A percentile compares a stretch with the other conserved stretches of the same genome.
Evolutionary conservation across 1,140 invertebrate genomes (phyloP).

Genomic region (Diploscapter pachys): DNA sequence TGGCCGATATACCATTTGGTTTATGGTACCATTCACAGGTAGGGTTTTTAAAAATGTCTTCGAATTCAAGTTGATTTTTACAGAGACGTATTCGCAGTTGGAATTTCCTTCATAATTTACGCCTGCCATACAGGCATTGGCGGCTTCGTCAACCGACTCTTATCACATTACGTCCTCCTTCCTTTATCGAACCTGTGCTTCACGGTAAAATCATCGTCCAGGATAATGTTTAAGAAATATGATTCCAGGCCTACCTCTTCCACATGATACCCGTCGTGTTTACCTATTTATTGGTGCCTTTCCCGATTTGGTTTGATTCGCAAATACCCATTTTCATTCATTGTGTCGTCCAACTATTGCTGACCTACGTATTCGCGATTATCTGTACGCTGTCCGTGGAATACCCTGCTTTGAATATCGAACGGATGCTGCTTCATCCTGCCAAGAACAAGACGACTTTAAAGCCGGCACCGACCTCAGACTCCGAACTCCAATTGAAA

Average conservation of each 20-base stretch:
- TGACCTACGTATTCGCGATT: conserved; percentile 54
- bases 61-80: neutral
- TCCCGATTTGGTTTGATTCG: conserved; percentile 48
- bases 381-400: conserved; percentile 51
- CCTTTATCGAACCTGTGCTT: conserved; percentile 53
- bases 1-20: conserved; percentile 55
- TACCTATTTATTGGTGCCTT: conserved; percentile 53
- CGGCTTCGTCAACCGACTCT: conserved; percentile 46
- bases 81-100: conserved; percentile 51
- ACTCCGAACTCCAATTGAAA: conserved; percentile 50
- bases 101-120: conserved; percentile 54
- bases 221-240: neutral
- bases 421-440: conserved; percentile 42
- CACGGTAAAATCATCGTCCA: conserved; percentile 34
- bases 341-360: conserved; percentile 51
- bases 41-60: neutral
- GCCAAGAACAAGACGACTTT: conserved; percentile 31
- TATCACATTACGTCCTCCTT: conserved; percentile 38
- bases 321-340: conserved; percentile 43
- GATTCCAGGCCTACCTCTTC: conserved; percentile 46
- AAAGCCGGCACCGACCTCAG: conserved; percentile 38
- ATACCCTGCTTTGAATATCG: conserved; percentile 54
- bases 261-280: conserved; percentile 59
- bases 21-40: conserved; percentile 46
- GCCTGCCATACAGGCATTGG: conserved; percentile 58